Evolutionary conservation across 2,797 vertebrate genomes (phyloP), one percentile per base, ranked within the genome.

Genomic region (Spheniscus humboldti): DNA sequence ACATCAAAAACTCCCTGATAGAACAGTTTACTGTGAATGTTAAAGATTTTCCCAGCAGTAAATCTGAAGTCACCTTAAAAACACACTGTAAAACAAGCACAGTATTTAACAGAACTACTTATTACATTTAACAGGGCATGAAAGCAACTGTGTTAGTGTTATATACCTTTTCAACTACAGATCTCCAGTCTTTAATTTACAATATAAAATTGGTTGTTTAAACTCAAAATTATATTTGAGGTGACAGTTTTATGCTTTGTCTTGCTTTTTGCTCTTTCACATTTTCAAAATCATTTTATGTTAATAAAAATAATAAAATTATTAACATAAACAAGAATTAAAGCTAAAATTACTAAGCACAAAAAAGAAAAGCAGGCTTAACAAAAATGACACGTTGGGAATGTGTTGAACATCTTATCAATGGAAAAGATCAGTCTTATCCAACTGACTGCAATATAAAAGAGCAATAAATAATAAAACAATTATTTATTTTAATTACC

Each of bases 31-130:
- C 81, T 96, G 87, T 66, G 62, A 96, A 86, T 0, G 0, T 45
- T 66, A 48, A 75, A 85, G 39, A 84, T 92, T 89, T 94, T 95
- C 84, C 77, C 75, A 89, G 86, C 60, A 92, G 84, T 95, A 94
- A 92, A 96, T 85, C 67, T 73, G 47, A 79, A 92, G 28, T 43
- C 78, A 92, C 75, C 74, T 93, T 87, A 94, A 96, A 92, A 92
- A 76, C 55, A 87, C 63, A 87, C 81, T 87, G 77, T 92, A 92
- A 94, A 94, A 82, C 43, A 90, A 91, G 60, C 68, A 80, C 10
- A 86, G 60, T 80, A 88, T 92, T 91, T 92, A 87, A 91, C 60
- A 74, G 71, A 91, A 76, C 19, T 67, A 79, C 77, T 73, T 91
- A 78, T 11, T 89, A 52, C 39, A 74, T 85, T 91, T 87, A 85